Evolutionary conservation across 2,888 invertebrate species (phyloP).

Genomic region (Scaptomyza tumidula): DNA sequence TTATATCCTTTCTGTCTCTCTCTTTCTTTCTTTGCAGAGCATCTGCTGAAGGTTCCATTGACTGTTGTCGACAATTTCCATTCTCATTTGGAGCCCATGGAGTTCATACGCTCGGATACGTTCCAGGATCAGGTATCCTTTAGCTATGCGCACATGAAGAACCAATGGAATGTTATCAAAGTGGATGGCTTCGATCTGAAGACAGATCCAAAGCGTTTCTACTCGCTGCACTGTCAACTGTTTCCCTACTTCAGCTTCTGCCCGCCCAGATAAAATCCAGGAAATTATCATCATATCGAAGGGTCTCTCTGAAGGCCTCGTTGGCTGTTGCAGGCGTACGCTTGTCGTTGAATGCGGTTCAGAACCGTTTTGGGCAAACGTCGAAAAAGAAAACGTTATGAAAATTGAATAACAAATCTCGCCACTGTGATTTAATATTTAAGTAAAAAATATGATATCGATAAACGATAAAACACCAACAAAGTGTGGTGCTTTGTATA

Average conservation of each 20-base stretch:
- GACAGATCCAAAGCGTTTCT: constrained; percentile 94
- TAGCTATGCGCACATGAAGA: constrained; percentile 91
- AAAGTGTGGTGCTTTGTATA: constrained; percentile 50
- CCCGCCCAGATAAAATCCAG: constrained; percentile 86
- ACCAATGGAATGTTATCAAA: constrained; percentile 93
- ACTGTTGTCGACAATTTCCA: constrained; percentile 96
- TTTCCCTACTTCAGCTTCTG: constrained; percentile 94
- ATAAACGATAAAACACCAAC: constrained; percentile 22
- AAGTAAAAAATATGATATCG: constrained; percentile 49
- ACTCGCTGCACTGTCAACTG: constrained; percentile 94
- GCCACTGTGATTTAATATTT: constrained; percentile 76
- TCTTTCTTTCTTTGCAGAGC: constrained; percentile 85
- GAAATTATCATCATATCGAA: constrained; percentile 72
- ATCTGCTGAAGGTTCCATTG: constrained; percentile 92
- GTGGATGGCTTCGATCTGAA: constrained; percentile 92
- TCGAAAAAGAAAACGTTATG: constrained; percentile 31
- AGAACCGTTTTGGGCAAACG: constrained; percentile 64
- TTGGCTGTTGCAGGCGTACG: constrained; percentile 67
- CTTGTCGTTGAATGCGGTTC: constrained; percentile 58
- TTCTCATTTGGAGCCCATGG: constrained; percentile 97
- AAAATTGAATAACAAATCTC: constrained; percentile 65
- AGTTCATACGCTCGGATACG: constrained; percentile 91
- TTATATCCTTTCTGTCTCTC: not conserved
- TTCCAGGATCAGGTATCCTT: constrained; percentile 95
- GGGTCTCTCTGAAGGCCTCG: constrained; percentile 27